Evolutionary conservation across 2,113 vertebrate species (phyloP).

Genomic region (Rattus norvegicus): DNA sequence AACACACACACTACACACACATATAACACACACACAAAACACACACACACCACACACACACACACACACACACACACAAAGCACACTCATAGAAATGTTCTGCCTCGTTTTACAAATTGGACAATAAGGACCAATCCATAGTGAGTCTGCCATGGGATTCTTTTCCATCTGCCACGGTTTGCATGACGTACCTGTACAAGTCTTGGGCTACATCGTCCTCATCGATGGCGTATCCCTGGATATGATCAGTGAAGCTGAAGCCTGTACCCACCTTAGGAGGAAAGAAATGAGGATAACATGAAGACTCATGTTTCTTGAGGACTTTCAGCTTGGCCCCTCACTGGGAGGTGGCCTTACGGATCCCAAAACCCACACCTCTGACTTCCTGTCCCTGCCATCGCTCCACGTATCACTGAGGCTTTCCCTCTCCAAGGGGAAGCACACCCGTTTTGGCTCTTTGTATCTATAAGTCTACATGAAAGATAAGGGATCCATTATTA

Average conservation of each 20-base stretch:
- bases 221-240: constrained; percentile 84
- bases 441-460: background rate
- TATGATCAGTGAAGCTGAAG: constrained; percentile 89
- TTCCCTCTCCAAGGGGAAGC: background rate
- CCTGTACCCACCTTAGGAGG: constrained; percentile 88
- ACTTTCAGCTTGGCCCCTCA: background rate
- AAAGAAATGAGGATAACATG: background rate
- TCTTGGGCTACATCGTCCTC: constrained; percentile 89
- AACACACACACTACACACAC: too few species aligned
- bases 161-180: background rate
- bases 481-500: background rate
- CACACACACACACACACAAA: too few species aligned
- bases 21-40: background rate
- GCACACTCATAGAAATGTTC: background rate
- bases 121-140: background rate
- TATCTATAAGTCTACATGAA: background rate
- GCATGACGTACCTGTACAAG: constrained; percentile 85
- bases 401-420: background rate
- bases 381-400: background rate
- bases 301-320: background rate
- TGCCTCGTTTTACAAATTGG: background rate
- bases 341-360: background rate
- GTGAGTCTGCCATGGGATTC: background rate
- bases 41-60: too few species aligned
- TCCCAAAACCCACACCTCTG: background rate